A percentile compares a stretch with the other conserved stretches of the same genome.
Evolutionary conservation across 2,113 vertebrate species (phyloP).

Genomic region (Pelobates fuscus): DNA sequence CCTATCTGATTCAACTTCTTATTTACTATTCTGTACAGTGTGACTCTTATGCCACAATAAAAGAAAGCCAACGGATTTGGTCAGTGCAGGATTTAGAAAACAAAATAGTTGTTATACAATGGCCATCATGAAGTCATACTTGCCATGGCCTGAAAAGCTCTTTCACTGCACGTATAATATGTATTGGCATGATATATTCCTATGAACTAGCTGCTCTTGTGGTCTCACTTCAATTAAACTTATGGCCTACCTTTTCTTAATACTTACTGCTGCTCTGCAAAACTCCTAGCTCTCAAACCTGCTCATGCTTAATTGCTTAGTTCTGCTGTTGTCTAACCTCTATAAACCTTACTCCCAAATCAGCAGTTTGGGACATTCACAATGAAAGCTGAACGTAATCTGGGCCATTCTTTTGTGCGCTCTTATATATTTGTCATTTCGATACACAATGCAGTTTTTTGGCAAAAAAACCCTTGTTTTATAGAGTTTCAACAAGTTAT

Average conservation of each 20-base stretch:
- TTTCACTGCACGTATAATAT: not conserved
- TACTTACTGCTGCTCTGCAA: constrained; percentile 31
- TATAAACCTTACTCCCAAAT: constrained; percentile 31
- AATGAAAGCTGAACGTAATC: constrained; percentile 3
- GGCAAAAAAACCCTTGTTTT: not conserved
- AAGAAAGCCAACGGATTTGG: no score
- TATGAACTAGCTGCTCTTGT: not conserved
- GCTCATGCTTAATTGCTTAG: constrained; percentile 41
- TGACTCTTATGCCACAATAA: no score
- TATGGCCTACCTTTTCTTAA: constrained; percentile 27
- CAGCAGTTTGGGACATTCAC: constrained; percentile 21
- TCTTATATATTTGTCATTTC: constrained; percentile 18
- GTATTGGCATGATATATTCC: no score
- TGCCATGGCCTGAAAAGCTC: no score
- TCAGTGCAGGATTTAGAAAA: no score
- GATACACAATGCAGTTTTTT: constrained; percentile 13
- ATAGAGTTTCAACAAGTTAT: constrained; percentile 7
- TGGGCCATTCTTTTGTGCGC: constrained; percentile 7
- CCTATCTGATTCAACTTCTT: no score
- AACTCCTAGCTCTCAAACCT: constrained; percentile 6
- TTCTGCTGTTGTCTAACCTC: constrained; percentile 43
- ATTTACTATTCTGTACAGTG: no score
- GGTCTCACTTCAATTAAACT: constrained; percentile 42
- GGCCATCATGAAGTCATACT: no score
- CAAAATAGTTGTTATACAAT: no score